A percentile compares a stretch with the other conserved stretches of the same genome.
These are phyloP conservation scores for Polyploca ridens DNA, from an alignment of 2,888 invertebrate species.

Conservation along the genomic window DNA sequence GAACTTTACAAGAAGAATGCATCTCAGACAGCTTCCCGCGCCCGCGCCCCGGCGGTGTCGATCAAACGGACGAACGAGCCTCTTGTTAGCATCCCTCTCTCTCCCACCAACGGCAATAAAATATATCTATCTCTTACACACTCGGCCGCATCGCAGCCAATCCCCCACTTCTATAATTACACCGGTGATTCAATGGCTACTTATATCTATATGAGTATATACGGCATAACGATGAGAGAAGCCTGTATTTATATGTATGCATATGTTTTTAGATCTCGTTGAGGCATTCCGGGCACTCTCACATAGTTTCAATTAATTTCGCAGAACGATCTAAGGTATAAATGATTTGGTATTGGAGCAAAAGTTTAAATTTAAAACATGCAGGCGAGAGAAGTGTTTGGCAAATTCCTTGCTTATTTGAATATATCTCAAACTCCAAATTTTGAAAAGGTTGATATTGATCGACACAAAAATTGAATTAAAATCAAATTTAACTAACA, in stretches of 20 bases:
- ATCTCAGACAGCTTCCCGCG: constrained; percentile 79
- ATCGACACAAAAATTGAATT: constrained; percentile 5
- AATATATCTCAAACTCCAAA: not conserved
- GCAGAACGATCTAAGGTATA: constrained; percentile 48
- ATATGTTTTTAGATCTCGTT: constrained; percentile 73
- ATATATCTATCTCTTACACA: constrained; percentile 60
- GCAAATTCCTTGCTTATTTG: not conserved
- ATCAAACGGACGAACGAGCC: constrained; percentile 84
- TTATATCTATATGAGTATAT: constrained; percentile 73
- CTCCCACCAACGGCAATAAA: constrained; percentile 52
- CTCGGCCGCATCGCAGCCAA: constrained; percentile 81
- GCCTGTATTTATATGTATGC: constrained; percentile 74
- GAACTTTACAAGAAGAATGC: constrained; percentile 83
- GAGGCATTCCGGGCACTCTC: constrained; percentile 61
- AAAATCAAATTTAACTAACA: constrained; percentile 10
- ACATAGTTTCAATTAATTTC: constrained; percentile 63
- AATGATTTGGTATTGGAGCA: not conserved
- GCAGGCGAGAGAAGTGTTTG: not conserved
- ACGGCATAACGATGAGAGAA: constrained; percentile 78
- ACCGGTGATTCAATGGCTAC: constrained; percentile 84
- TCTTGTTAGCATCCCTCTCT: constrained; percentile 79
- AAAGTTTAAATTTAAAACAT: not conserved
- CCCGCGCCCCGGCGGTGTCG: constrained; percentile 81
- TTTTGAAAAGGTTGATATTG: not conserved
- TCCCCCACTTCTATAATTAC: constrained; percentile 85